A percentile compares a stretch with the other conserved stretches of the same genome.
Conservation (phyloP, 2,113 vertebrate genomes). For the Regulus satrapa region DNA sequence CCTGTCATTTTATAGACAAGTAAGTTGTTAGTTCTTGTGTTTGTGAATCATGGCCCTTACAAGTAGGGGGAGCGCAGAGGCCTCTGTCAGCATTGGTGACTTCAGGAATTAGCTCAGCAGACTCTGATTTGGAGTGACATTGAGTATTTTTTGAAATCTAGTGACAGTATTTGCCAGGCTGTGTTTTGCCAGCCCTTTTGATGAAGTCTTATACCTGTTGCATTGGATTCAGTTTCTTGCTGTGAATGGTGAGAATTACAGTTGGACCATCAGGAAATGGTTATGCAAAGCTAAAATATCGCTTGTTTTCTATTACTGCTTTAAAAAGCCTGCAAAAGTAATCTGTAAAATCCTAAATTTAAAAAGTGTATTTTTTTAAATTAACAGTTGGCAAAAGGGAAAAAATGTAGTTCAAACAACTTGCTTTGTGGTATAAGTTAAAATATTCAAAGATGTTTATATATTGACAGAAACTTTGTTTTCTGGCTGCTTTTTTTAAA, state of each 20-base stretch:
- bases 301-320: neutral
- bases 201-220: neutral
- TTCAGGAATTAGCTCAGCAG: neutral
- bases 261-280: neutral
- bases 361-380: neutral
- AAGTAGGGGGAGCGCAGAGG: neutral
- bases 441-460: neutral
- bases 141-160: neutral
- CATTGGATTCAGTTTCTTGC: neutral
- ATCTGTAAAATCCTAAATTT: neutral
- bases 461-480: neutral
- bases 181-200: neutral
- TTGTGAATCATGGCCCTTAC: rapidly evolving
- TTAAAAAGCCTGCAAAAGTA: neutral
- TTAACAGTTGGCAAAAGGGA: neutral
- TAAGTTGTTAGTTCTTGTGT: neutral
- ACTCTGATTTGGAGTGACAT: neutral
- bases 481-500: neutral
- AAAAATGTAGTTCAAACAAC: neutral
- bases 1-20: neutral
- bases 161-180: neutral
- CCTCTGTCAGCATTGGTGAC: neutral
- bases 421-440: neutral
- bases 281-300: neutral
- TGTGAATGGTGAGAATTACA: neutral